Conservation (phyloP, 2,113 vertebrate species). For the Anser brachyrhynchus region DNA sequence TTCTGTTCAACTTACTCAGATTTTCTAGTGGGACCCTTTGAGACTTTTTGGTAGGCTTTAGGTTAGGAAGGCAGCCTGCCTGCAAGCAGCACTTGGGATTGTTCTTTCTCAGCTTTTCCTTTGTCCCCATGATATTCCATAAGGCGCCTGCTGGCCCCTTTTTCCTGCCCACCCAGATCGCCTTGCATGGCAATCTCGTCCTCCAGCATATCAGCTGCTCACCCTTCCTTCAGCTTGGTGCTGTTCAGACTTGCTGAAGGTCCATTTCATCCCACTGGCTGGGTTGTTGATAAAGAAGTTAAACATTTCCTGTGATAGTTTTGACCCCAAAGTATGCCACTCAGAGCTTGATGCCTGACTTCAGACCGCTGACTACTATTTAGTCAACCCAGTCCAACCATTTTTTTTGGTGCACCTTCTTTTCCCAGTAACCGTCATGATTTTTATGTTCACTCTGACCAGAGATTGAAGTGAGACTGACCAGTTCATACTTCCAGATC, state of each 20-base stretch:
- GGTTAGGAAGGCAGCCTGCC: background rate
- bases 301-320: background rate
- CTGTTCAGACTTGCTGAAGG: background rate
- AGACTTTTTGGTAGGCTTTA: background rate
- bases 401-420: background rate
- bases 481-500: background rate
- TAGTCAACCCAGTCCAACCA: background rate
- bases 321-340: background rate
- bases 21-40: background rate
- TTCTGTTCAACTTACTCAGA: background rate
- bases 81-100: background rate
- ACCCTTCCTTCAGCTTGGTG: rapidly evolving
- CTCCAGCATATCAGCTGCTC: background rate
- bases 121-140: background rate
- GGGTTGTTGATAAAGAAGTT: background rate
- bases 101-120: background rate
- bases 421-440: background rate
- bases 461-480: background rate
- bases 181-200: background rate
- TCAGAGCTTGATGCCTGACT: background rate
- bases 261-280: background rate
- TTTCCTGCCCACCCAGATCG: background rate
- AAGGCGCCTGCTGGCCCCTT: background rate
- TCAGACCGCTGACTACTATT: background rate
- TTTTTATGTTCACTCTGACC: background rate